These are phyloP conservation scores for Mythimna pallens DNA, from an alignment of 2,888 invertebrate genomes.

Conservation along the genomic window DNA sequence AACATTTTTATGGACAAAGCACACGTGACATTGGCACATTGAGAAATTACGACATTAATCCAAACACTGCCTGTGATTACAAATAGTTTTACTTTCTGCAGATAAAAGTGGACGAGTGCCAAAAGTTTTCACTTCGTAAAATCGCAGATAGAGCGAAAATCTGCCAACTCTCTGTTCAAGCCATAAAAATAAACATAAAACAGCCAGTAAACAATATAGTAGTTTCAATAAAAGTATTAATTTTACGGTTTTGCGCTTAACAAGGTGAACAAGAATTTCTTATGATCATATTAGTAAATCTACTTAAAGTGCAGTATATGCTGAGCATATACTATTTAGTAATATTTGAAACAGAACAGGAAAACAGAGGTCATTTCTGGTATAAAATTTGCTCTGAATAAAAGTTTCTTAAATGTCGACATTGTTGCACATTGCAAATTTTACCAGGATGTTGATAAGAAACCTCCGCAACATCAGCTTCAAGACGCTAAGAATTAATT, in stretches of 20 bases:
- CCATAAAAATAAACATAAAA: constrained; percentile 33
- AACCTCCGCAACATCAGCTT: too few relatives aligned
- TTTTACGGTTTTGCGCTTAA: constrained; percentile 11
- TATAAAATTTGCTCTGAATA: not conserved
- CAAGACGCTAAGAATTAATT: not conserved
- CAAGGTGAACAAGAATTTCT: constrained; percentile 1
- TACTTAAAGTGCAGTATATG: not conserved
- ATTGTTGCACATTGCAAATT: not conserved
- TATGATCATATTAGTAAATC: not conserved
- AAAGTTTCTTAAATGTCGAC: not conserved
- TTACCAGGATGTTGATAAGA: not conserved
- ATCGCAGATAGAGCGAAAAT: constrained; percentile 48
- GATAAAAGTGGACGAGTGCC: constrained; percentile 57
- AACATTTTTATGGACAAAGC: not conserved
- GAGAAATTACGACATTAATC: constrained; percentile 9
- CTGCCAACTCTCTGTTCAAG: constrained; percentile 35
- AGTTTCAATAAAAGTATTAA: constrained; percentile 6
- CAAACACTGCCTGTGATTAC: constrained; percentile 9
- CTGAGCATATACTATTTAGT: not conserved
- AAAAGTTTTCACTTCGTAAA: constrained; percentile 52
- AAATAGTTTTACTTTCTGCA: constrained; percentile 52
- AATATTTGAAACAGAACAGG: not conserved
- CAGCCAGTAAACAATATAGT: constrained; percentile 6
- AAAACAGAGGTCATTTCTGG: not conserved
- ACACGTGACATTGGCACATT: not conserved